Evolutionary conservation across 2,888 invertebrate genomes (phyloP).

Genomic region (Ochropacha duplaris): DNA sequence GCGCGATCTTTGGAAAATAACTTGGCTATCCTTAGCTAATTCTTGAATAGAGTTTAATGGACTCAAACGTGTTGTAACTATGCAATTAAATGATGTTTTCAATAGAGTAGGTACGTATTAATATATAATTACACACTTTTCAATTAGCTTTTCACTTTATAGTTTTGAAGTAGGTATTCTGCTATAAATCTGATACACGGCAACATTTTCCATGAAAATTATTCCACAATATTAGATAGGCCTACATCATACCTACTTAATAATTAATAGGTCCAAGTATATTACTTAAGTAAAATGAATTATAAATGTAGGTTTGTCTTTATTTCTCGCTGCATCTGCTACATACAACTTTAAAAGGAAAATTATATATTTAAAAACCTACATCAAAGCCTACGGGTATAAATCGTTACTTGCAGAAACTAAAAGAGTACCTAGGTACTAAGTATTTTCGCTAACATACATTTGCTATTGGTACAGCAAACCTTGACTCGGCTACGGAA

Average conservation of each 20-base stretch:
- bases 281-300: too few species aligned
- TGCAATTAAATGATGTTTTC: background rate
- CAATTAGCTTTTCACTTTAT: background rate
- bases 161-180: too few species aligned
- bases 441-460: background rate
- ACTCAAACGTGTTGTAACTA: background rate
- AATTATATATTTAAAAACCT: background rate
- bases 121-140: too few species aligned
- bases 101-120: background rate
- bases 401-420: background rate
- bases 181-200: background rate
- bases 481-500: background rate
- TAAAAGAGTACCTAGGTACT: too few species aligned
- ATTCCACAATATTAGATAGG: background rate
- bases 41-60: conserved; percentile 1
- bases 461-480: background rate
- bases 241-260: too few species aligned
- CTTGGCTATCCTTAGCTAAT: conserved; percentile 29
- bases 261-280: too few species aligned
- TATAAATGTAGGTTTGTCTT: too few species aligned
- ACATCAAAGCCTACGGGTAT: background rate
- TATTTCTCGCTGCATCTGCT: too few species aligned
- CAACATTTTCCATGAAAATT: background rate
- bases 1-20: conserved; percentile 31
- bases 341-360: background rate